Evolutionary conservation across 2,113 vertebrate species (phyloP), one percentile per base, ranked within the genome.

Genomic region (Cephalopholis sonnerati): DNA sequence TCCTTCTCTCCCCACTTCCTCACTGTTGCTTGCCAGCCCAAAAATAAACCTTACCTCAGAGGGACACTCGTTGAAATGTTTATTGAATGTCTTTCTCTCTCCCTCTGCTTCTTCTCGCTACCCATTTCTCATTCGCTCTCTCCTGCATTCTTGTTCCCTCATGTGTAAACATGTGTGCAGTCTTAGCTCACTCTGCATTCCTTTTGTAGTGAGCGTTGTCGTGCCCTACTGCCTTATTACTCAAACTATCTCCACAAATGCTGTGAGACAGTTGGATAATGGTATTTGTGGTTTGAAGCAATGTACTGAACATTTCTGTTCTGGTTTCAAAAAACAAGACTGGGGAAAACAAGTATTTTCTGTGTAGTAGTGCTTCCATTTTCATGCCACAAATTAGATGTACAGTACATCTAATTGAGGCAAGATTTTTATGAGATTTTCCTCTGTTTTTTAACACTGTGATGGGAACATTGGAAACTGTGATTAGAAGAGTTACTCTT

Each of bases 21-120:
- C 81, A 79, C 91, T 83, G 86, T 90, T 86, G 92, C 87, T 79
- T 69, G 87, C 90, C 83, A 87, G 84, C 85, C 89, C 90, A 77
- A 77, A 93, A 95, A 94, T 94, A 95, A 86, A 79, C 81, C 54
- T 89, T 79, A 86, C 83, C 76, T 89, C 86, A 88, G 78, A 90
- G 92, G 79, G 83, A 79, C 13, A 22, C 67, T 63, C 85, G 74
- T 74, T 81, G 79, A 90, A 85, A 89, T 89, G 89, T 86, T 92
- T 83, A 67, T 89, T 87, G 75, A 90, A 90, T 77, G 76, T 86
- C 81, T 88, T 77, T 78, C 70, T 78, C 75, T 65, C 79, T 66
- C 75, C 25, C 66, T 70, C 32, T 75, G 69, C 53, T 44, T 54
- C 57, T 39, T n/a, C 51, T 59, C 4, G 17, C 59, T 59, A 29